These are phyloP conservation scores for Zhuqinia jingwanae DNA, from an alignment of 2,888 invertebrate species.

Conservation along the genomic window DNA sequence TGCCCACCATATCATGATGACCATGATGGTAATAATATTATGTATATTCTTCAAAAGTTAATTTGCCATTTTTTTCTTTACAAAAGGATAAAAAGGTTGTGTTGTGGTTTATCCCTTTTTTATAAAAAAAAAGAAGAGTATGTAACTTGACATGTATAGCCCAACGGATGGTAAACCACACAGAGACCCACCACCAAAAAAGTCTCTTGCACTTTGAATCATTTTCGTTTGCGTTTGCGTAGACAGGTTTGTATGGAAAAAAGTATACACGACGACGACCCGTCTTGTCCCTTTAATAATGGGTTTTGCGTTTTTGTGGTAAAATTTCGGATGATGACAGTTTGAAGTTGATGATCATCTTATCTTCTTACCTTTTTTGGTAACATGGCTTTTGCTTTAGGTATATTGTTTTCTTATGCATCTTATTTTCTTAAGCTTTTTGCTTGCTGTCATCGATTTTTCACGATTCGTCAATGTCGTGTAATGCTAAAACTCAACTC, in stretches of 20 bases:
- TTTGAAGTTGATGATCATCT: slow-evolving; percentile 3
- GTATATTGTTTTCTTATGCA: not conserved
- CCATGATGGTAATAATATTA: no score
- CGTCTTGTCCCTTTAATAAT: slow-evolving; percentile 26
- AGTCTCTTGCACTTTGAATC: not conserved
- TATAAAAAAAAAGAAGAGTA: not conserved
- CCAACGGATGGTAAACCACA: not conserved
- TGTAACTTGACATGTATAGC: slow-evolving; percentile 23
- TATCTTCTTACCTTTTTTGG: not conserved
- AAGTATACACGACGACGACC: slow-evolving; percentile 6
- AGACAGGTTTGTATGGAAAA: not conserved
- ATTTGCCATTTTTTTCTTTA: not conserved
- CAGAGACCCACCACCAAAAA: not conserved
- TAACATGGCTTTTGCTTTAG: not conserved
- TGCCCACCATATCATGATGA: not conserved
- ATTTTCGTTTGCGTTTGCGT: not conserved
- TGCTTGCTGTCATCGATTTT: slow-evolving; percentile 9
- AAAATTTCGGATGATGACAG: not conserved
- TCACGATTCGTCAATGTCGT: not conserved
- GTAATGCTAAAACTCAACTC: not conserved
- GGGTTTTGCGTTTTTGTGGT: slow-evolving; percentile 6
- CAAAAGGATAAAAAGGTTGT: not conserved
- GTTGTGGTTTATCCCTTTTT: slow-evolving; percentile 43
- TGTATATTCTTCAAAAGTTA: not conserved
- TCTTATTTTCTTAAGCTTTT: not conserved